These are phyloP conservation scores for Pseudachorutes palmiensis DNA, from an alignment of 1,140 invertebrate genomes.

Conservation along the genomic window DNA sequence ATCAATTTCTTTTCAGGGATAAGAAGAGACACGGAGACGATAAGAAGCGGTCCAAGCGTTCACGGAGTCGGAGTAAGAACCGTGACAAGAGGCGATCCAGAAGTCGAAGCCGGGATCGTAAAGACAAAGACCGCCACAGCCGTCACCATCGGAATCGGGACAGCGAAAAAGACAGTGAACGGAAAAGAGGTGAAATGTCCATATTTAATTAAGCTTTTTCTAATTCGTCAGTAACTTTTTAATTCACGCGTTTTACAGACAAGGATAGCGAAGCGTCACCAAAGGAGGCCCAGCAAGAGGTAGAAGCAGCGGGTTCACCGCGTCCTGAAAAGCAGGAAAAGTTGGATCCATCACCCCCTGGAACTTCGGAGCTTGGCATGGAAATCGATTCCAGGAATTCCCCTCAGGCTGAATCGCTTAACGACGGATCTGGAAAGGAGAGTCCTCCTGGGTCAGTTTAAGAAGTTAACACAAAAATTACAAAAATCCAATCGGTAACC, in stretches of 20 bases:
- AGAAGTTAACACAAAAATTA: neutral
- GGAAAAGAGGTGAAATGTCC: neutral
- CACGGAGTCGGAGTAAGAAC: slow-evolving; percentile 17
- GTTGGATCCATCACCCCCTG: neutral
- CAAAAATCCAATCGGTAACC: neutral
- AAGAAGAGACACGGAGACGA: slow-evolving; percentile 17
- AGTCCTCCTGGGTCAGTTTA: neutral
- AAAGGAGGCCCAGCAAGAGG: neutral
- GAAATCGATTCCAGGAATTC: neutral
- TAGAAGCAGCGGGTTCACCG: neutral
- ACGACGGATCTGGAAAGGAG: neutral
- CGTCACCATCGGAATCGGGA: slow-evolving; percentile 10
- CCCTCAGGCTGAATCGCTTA: neutral
- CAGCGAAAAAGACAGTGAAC: slow-evolving; percentile 13
- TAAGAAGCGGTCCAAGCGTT: slow-evolving; percentile 22
- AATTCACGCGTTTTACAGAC: neutral
- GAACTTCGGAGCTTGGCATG: neutral
- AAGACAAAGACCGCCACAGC: neutral
- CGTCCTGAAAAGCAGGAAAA: neutral
- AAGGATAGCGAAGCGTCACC: neutral
- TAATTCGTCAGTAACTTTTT: neutral
- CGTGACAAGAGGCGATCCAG: slow-evolving; percentile 4
- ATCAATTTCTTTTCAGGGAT: slow-evolving; percentile 3
- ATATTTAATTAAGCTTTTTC: neutral
- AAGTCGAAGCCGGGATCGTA: neutral